Base-by-base conservation (phyloP, 2,113 vertebrate species). In the Amphiprion percula region DNA sequence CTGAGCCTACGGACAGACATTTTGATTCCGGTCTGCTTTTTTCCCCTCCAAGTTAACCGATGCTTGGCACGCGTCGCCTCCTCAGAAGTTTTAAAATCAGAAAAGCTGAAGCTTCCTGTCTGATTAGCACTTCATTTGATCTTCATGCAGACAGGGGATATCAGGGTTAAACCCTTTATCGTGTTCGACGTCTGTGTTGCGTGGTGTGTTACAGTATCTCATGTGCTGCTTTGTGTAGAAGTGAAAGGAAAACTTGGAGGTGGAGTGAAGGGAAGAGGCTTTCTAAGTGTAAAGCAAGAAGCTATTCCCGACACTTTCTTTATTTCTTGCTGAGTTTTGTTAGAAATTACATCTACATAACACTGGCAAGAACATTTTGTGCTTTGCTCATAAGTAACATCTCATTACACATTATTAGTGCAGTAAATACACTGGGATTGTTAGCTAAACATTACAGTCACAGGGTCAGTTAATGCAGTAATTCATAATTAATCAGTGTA, bases 51-150 rank as follows among this genome's bases (percentile, higher is more conserved):
- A 65, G 55, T 50, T 23, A 65, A 72, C 52, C 4, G 23, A 26
- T 14, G 12, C 63, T 61, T 68, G 69, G 66, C 74, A 65, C 54
- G 52, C 78, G 72, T 59, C 75, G 63, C 61, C 10, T n/a, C 65
- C 52, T 67, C 41, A 56, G 55, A 69, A 60, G 23, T 73, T 83
- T 71, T 30, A 52, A 69, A 23, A 19, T 71, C 52, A 39, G 46
- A 77, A 77, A 70, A 59, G 16, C 68, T 17, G 15, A 39, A 28
- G 59, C 33, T 62, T 56, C 46, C 64, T 24, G 69, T 62, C 60
- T 72, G 71, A 87, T 84, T 60, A 72, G 61, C 75, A 54, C 67
- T 84, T 84, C 74, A 72, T 86, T 83, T 80, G 56, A 82, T 88
- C 86, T 70, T 53, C n/a, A 60, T 26, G 16, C 16, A 79, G 56